phyloP scores from a whole-genome alignment of 1,140 invertebrate species.

The Battus philenor region DNA sequence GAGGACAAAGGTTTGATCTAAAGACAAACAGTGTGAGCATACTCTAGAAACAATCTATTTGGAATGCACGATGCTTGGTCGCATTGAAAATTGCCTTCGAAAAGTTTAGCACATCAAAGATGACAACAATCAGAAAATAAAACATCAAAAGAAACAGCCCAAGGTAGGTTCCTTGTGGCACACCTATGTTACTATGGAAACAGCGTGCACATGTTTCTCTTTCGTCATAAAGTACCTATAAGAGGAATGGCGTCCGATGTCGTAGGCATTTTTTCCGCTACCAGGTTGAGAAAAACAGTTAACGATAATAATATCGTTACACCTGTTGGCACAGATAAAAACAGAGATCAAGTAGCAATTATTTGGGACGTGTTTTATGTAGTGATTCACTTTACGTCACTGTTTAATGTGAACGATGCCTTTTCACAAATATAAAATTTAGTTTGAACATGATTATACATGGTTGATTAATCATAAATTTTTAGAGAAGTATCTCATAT shows the following conservation, averaged over 20 bases:
- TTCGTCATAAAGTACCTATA: constrained; percentile 74
- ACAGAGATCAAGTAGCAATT: not conserved
- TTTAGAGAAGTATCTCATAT: no score
- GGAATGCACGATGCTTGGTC: constrained; percentile 6
- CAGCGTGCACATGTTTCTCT: constrained; percentile 27
- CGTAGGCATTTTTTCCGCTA: constrained; percentile 94
- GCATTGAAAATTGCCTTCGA: not conserved
- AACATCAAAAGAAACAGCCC: constrained; percentile 24
- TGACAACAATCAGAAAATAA: constrained; percentile 20
- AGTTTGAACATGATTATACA: no score
- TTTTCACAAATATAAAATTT: not conserved
- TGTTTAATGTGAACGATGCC: not conserved
- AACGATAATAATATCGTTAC: constrained; percentile 99
- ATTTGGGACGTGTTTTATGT: no score
- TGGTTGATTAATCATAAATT: no score
- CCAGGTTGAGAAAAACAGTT: constrained; percentile 97
- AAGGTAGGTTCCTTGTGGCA: constrained; percentile 12
- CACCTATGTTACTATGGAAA: constrained; percentile 17
- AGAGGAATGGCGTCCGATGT: constrained; percentile 91
- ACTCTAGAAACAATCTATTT: constrained; percentile 4
- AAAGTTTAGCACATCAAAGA: constrained; percentile 9
- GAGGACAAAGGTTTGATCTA: not conserved
- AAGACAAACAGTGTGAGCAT: not conserved
- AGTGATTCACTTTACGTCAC: not conserved
- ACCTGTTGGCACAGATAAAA: constrained; percentile 80